phyloP scores from a whole-genome alignment of 2,888 invertebrate species.

The Thereva nobilitata region DNA sequence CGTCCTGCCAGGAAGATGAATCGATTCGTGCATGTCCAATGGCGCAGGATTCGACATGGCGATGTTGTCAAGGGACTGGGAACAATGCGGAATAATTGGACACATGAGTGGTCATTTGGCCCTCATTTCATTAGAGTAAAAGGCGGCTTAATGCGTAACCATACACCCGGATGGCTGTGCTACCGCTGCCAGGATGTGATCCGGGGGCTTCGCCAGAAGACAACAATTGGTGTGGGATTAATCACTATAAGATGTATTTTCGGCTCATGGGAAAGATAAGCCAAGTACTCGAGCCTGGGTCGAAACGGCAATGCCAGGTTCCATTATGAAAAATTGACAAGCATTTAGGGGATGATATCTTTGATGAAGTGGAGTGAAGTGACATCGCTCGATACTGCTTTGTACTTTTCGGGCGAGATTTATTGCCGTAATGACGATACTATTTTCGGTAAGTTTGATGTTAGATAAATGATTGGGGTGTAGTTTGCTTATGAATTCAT shows the following conservation, averaged over 20 bases:
- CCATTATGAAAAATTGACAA: constrained; percentile 32
- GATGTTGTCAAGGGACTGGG: constrained; percentile 40
- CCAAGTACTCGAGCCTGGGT: constrained; percentile 18
- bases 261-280: constrained; percentile 8
- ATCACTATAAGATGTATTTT: constrained; percentile 33
- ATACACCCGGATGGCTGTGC: constrained; percentile 22
- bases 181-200: constrained; percentile 20
- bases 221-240: constrained; percentile 33
- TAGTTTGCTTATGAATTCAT: too few species aligned
- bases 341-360: constrained; percentile 25
- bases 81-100: constrained; percentile 48
- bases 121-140: constrained; percentile 39
- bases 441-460: neutral
- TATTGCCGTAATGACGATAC: constrained; percentile 6
- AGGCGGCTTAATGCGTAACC: constrained; percentile 30
- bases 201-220: constrained; percentile 5
- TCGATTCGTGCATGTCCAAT: constrained; percentile 10
- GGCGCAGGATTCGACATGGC: constrained; percentile 18
- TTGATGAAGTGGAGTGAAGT: constrained; percentile 33
- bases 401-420: constrained; percentile 5
- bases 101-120: constrained; percentile 48
- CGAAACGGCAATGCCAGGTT: constrained; percentile 21
- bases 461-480: too few species aligned
- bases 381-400: constrained; percentile 16
- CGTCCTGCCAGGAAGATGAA: constrained; percentile 18